A percentile compares a stretch with the other conserved stretches of the same genome.
Conservation (phyloP, 2,797 vertebrate genomes). For the Saxicola maurus region DNA sequence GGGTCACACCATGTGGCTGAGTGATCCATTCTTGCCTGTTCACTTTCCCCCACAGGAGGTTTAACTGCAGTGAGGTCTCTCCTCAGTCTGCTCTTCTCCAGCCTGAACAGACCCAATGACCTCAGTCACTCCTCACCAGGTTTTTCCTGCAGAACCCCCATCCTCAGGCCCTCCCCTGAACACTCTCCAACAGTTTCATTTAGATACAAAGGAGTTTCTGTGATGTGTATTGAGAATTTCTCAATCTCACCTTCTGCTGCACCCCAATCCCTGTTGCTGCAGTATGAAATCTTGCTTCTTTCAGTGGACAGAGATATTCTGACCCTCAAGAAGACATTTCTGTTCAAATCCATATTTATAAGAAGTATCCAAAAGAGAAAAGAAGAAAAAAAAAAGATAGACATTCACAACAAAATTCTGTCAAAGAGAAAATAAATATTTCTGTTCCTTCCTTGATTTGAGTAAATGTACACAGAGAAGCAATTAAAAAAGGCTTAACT, state of each 20-base stretch:
- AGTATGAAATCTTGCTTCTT: neutral
- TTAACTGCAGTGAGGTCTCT: neutral
- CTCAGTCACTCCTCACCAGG: rapidly evolving
- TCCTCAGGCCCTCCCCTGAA: neutral
- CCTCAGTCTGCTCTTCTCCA: neutral
- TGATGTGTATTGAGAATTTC: neutral
- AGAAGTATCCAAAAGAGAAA: neutral
- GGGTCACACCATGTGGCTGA: neutral
- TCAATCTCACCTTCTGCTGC: neutral
- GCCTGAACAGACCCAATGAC: neutral
- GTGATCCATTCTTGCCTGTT: rapidly evolving
- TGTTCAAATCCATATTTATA: neutral
- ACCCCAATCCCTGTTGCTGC: neutral
- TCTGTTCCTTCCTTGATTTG: constrained; percentile 46
- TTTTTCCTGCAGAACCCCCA: neutral
- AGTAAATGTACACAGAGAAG: constrained; percentile 61
- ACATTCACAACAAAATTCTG: constrained; percentile 13
- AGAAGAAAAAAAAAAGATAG: neutral
- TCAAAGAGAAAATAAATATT: constrained; percentile 50
- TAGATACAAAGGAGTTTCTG: neutral
- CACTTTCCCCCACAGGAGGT: neutral
- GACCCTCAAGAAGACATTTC: neutral
- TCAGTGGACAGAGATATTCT: neutral
- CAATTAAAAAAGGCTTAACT: constrained; percentile 68
- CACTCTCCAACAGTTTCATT: neutral